Evolutionary conservation across 2,797 vertebrate genomes (phyloP).

Genomic region (Spinus pinus): DNA sequence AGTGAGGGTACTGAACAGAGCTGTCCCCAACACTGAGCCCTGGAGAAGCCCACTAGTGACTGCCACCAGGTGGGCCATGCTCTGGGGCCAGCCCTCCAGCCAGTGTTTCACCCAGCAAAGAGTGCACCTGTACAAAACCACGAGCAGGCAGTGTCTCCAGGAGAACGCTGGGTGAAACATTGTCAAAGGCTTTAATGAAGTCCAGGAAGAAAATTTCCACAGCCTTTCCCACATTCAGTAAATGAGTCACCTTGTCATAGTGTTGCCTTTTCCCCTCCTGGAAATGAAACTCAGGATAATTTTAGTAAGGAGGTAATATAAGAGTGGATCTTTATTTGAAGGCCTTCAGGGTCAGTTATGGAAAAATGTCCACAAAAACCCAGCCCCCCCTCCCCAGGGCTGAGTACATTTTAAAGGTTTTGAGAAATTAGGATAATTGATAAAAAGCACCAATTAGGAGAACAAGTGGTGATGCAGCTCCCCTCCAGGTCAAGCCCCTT

Average conservation of each 20-base stretch:
- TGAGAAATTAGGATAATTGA: not conserved
- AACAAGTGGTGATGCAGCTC: not conserved
- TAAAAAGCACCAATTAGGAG: not conserved
- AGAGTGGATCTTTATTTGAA: not conserved
- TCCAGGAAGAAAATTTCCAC: not conserved
- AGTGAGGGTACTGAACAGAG: not conserved
- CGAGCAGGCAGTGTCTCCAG: not conserved
- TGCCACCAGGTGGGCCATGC: not conserved
- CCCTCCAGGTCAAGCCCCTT: not conserved
- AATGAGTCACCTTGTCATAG: not conserved
- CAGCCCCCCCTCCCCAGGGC: no score
- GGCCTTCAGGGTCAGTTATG: not conserved
- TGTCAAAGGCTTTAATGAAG: not conserved
- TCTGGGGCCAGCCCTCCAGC: not conserved
- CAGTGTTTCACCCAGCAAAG: not conserved
- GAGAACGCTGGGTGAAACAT: not conserved
- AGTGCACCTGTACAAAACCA: not conserved
- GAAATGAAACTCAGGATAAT: not conserved
- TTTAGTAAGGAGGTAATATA: not conserved
- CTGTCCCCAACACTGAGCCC: not conserved
- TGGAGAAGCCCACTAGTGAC: not conserved
- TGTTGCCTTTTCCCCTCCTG: no score
- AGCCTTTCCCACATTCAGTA: not conserved
- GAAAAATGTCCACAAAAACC: not conserved
- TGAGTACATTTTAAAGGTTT: not conserved